These are phyloP conservation scores for Crepidodera aurea DNA, from an alignment of 2,888 invertebrate genomes.

Conservation along the genomic window DNA sequence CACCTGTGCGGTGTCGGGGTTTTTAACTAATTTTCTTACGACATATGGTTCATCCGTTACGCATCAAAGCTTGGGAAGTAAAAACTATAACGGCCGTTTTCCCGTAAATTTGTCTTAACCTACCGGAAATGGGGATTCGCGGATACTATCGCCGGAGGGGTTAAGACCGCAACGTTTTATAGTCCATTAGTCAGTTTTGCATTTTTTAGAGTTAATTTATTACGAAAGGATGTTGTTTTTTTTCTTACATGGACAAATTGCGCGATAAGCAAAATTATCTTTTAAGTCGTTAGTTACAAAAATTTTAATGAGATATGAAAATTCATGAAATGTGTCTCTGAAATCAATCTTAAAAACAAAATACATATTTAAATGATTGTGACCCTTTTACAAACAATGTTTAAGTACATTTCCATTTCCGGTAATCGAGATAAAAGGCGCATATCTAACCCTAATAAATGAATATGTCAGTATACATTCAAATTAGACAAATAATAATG, in stretches of 20 bases:
- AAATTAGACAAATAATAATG: constrained; percentile 9
- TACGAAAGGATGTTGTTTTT: background rate
- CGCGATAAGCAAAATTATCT: no score
- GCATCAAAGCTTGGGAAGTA: constrained; percentile 57
- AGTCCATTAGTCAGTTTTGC: constrained; percentile 38
- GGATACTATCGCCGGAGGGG: constrained; percentile 37
- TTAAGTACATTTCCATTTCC: background rate
- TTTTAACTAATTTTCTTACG: constrained; percentile 42
- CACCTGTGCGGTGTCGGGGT: constrained; percentile 48
- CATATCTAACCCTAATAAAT: constrained; percentile 3
- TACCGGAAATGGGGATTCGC: constrained; percentile 39
- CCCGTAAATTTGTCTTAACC: constrained; percentile 32
- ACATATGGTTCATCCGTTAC: constrained; percentile 60
- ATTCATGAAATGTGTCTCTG: no score
- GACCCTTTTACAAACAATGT: background rate
- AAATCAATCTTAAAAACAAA: background rate
- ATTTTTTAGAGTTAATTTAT: constrained; percentile 21
- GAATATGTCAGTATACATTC: background rate
- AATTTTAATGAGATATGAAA: no score
- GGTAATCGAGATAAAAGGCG: background rate
- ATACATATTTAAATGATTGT: background rate
- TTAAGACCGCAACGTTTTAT: constrained; percentile 37
- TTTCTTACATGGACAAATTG: no score
- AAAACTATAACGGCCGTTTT: constrained; percentile 48
- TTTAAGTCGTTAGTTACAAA: no score